Evolutionary conservation across 2,888 invertebrate species (phyloP), one percentile per base, ranked within the genome.

Genomic region (Lasioglossum lativentre): DNA sequence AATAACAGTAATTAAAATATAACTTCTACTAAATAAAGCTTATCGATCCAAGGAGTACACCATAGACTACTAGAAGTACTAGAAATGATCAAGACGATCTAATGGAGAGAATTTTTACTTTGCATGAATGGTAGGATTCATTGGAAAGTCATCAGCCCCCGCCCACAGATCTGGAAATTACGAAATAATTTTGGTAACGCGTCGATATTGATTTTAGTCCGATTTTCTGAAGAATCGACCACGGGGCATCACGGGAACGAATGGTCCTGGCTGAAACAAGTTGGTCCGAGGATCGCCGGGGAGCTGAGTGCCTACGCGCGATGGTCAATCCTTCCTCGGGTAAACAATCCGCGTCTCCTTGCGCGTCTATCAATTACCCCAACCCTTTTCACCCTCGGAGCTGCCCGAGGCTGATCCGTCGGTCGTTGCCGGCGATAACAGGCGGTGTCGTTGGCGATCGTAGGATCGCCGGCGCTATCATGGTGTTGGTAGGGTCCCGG

Each of bases 331-430:
- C 91, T 92, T 93, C 80, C 91, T 88, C 78, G 90, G 85, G 92
- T 92, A 93, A 92, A 93, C 93, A 93, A 92, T 91, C 85, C 91
- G 89, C 84, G 87, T 88, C 86, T 83, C 86, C 89, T 80, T 79
- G 85, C 87, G 85, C 89, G 91, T 88, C 91, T 91, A 93, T 93
- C 93, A 93, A 93, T 93, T 93, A 93, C 91, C 92, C 90, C 91
- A 88, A 89, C 92, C 59, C 63, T 45, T 72, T 82, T 75, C 40
- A 72, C 66, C 75, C 80, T 72, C 59, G 47, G 75, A 71, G 72
- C 68, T 19, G 56, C 71, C 45, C 14, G 63, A 47, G 72, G 52
- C 74, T 82, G 77, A 79, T 85, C 73, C 75, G 45, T 27, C 66
- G 42, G 75, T 23, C 66, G 78, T 45, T 30, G 45, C 10, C 30